Base-by-base conservation (phyloP, 2,797 vertebrate genomes). In the Chrosomus eos region DNA sequence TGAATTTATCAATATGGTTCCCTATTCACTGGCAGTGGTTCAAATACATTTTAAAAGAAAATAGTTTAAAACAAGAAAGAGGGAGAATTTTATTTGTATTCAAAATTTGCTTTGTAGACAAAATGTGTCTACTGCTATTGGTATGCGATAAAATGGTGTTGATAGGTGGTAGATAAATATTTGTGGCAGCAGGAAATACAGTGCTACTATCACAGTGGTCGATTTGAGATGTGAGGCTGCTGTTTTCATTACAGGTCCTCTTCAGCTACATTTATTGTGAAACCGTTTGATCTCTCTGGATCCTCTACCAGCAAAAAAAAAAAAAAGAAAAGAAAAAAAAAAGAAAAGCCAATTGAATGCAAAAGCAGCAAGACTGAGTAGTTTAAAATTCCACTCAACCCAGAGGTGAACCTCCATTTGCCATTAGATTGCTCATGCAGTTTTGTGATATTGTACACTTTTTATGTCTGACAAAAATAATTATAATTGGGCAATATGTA, bases 1-100 rank as follows among this genome's bases (percentile, higher is more conserved):
- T 82, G 53, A 87, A 85, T 64, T 51, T 64, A 67, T 88, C 75
- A 53, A 71, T 83, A 76, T 78, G 38, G 36, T 78, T 85, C 31
- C 48, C 60, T 2, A 33, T 55, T 79, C 64, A 40, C 62, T 75
- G 51, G 74, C 40, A 78, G 43, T 78, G 43, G 16, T 38, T 64
- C 0, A 21, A 36, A 82, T 38, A 64, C n/a, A 40, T 43, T 58
- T 23, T 7, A 58, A 76, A 53, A 28, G 23, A 55, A 76, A 14
- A 64, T 70, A 8, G 23, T 28, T 62, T 77, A 55, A 71, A 64
- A 82, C 48, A 10, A 74, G 73, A 79, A 66, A 60, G 64, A 66
- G 71, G 71, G 45, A 43, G 11, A n/a, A 51, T 80, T 80, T 85
- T 66, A 70, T 60, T 28, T 73, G 38, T 76, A 62, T 6, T 75